phyloP scores from a whole-genome alignment of 2,797 vertebrate genomes.

The Periparus ater region DNA sequence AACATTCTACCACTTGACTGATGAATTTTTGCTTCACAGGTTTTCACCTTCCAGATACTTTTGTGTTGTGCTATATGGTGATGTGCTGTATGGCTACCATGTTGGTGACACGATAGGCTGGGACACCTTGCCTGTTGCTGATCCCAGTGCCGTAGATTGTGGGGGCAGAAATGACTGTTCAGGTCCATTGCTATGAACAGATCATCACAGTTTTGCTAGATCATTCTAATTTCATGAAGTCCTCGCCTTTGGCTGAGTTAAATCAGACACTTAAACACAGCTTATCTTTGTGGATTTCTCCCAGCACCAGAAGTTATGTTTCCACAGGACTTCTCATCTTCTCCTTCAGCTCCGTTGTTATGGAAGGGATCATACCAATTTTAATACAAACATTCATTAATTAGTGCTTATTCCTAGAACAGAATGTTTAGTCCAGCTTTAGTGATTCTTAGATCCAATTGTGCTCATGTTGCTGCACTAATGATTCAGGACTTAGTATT shows the following conservation, averaged over 20 bases:
- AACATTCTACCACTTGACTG: background rate
- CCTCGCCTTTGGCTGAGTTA: background rate
- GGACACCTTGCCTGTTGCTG: background rate
- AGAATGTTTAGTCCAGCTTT: background rate
- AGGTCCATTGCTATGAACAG: background rate
- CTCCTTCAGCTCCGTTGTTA: background rate
- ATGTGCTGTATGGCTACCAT: accelerated
- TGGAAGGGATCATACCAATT: slow-evolving; percentile 9
- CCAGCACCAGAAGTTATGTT: background rate
- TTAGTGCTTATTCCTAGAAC: slow-evolving; percentile 19
- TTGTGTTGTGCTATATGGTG: accelerated
- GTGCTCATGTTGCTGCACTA: background rate
- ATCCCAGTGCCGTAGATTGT: background rate
- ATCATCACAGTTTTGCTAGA: background rate
- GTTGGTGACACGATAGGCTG: background rate
- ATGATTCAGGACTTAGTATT: background rate
- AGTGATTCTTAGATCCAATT: background rate
- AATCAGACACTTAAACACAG: background rate
- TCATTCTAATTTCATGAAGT: background rate
- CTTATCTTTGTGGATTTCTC: background rate
- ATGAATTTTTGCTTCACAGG: background rate
- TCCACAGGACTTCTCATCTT: background rate
- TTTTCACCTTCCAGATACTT: background rate
- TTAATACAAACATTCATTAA: slow-evolving; percentile 36
- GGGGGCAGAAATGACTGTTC: background rate